These are phyloP conservation scores for Eptesicus fuscus DNA, from an alignment of 2,113 vertebrate genomes.

Conservation along the genomic window DNA sequence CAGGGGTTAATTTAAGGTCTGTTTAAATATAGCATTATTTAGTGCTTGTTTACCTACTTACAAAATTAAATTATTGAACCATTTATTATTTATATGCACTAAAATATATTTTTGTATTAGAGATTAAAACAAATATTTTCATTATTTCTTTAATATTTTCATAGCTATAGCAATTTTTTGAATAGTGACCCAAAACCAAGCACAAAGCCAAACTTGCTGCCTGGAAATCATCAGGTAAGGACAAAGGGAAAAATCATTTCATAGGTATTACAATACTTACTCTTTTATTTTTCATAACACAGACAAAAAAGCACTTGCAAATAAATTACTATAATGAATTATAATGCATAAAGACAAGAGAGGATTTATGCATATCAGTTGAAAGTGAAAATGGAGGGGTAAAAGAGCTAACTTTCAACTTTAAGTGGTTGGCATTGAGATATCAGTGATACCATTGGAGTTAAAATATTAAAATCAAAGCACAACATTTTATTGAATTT, in stretches of 20 bases:
- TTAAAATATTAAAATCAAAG: not conserved
- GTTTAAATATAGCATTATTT: not conserved
- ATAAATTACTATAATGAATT: not conserved
- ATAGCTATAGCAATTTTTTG: not conserved
- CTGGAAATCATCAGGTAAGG: slow-evolving; percentile 28
- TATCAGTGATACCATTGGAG: not conserved
- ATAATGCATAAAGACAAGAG: not conserved
- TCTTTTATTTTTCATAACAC: not conserved
- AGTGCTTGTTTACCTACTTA: not conserved
- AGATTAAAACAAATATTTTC: not conserved
- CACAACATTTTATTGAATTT: not conserved
- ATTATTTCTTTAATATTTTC: not conserved
- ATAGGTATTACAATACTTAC: not conserved
- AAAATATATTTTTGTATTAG: not conserved
- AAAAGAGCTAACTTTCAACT: not conserved
- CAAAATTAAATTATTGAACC: not conserved
- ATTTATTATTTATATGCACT: not conserved
- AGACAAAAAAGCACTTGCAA: not conserved
- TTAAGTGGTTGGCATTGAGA: not conserved
- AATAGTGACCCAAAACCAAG: not conserved
- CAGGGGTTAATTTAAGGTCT: not conserved
- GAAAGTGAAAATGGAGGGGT: not conserved
- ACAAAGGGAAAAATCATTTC: not conserved
- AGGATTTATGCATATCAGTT: not conserved
- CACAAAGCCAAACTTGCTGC: not conserved